Conservation (phyloP, 2,113 vertebrate genomes). For the Notechis scutatus region DNA sequence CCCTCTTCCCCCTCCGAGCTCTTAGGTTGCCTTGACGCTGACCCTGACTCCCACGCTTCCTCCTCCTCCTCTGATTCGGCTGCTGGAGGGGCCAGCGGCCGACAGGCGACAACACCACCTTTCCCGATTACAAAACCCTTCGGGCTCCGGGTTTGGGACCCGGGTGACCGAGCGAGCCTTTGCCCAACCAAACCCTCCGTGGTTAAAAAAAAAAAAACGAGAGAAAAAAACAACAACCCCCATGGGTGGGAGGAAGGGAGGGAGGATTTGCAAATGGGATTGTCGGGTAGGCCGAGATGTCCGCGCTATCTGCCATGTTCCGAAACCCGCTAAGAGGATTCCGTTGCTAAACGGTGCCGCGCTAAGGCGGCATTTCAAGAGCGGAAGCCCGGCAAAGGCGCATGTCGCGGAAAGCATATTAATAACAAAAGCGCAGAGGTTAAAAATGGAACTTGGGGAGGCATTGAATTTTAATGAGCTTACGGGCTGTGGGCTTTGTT, state of each 20-base stretch:
- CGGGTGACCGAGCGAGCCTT: background rate
- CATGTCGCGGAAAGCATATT: slow-evolving; percentile 70
- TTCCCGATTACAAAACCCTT: background rate
- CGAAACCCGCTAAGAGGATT: slow-evolving; percentile 73
- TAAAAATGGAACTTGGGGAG: slow-evolving; percentile 73
- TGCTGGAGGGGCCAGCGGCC: no score
- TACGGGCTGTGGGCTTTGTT: slow-evolving; percentile 76
- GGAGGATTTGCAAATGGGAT: slow-evolving; percentile 62
- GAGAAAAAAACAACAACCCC: background rate
- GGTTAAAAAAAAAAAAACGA: slow-evolving; percentile 19
- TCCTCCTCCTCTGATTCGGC: no score
- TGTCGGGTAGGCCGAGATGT: slow-evolving; percentile 62
- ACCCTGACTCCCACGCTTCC: no score
- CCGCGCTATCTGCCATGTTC: slow-evolving; percentile 58
- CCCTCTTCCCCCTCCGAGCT: no score
- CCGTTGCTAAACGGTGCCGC: slow-evolving; percentile 71
- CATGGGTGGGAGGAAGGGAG: slow-evolving; percentile 13
- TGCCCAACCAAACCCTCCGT: background rate
- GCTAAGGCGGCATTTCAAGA: slow-evolving; percentile 57
- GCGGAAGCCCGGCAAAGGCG: background rate
- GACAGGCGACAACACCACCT: no score
- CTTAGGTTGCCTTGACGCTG: no score
- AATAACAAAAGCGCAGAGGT: slow-evolving; percentile 75
- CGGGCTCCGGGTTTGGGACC: background rate
- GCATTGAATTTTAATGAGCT: slow-evolving; percentile 79